Base-by-base conservation (phyloP, 2,888 invertebrate species). In the Dyspetes luteomarginatus region DNA sequence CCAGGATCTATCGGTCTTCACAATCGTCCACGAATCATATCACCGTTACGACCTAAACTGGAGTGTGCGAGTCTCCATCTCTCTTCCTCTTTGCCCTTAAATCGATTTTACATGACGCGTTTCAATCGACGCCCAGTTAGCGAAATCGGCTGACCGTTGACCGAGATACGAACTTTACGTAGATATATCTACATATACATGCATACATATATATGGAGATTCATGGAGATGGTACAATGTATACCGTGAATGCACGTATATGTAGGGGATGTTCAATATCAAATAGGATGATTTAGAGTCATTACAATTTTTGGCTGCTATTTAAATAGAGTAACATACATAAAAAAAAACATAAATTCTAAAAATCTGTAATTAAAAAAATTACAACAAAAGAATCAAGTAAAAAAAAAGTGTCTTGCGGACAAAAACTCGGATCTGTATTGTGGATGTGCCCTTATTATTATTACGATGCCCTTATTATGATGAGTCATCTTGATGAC, bases 51-150 rank as follows among this genome's bases (percentile, higher is more conserved):
- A 68, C 60, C 28, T 68, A 75, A 2, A 75, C 68, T 68, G 26
- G 30, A 17, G 43, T 36, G 24, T n/a, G 17, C 26, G 28, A 9
- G 56, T 26, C 3, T 22, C 62, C 26, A 41, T 24, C 26, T 41
- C 19, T 52, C 17, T 48, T 36, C 12, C n/a, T 43, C 41, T 43
- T 3, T 22, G 43, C 36, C 36, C 12, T 36, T 12, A 73, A 75
- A 75, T 75, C 67, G 75, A 75, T 75, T 75, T 41, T 75, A 60
- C 60, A 60, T 68, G 60, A 68, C 58, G 75, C 50, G 75, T 75
- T 75, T 75, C 75, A 75, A 75, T 75, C 75, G 75, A 75, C 75
- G 75, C 75, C 67, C 67, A 45, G 67, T 75, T 75, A 75, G 67
- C 75, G 28, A 60, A 75, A 75, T 75, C 58, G 58, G 48, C 65